phyloP scores from a whole-genome alignment of 2,888 invertebrate genomes.

The Archaeoteleia sp. region DNA sequence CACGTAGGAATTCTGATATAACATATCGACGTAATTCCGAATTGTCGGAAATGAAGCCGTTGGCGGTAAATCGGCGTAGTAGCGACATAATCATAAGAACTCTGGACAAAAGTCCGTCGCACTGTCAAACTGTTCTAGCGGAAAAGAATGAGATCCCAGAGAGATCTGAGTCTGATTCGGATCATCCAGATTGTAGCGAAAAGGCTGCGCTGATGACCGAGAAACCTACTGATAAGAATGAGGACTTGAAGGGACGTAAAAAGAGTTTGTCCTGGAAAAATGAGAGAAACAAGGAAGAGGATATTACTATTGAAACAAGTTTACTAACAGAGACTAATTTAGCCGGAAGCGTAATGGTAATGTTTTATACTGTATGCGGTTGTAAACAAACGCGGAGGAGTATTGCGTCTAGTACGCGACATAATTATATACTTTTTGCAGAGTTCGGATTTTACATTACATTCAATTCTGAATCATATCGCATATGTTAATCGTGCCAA shows the following conservation, averaged over 20 bases:
- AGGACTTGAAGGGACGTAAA: conserved; percentile 65
- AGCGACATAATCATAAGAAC: conserved; percentile 69
- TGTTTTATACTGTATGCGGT: too few species aligned
- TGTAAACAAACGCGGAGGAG: too few species aligned
- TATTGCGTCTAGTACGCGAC: too few species aligned
- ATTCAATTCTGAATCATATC: conserved; percentile 77
- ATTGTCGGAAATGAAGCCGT: conserved; percentile 61
- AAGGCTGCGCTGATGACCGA: conserved; percentile 67
- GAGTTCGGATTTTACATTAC: conserved; percentile 74
- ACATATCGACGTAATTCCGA: conserved; percentile 66
- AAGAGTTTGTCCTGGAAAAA: conserved; percentile 75
- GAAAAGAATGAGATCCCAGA: conserved; percentile 64
- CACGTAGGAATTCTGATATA: conserved; percentile 68
- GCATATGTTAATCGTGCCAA: conserved; percentile 76
- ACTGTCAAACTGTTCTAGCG: conserved; percentile 57
- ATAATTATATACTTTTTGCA: conserved; percentile 52
- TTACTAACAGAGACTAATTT: conserved; percentile 65
- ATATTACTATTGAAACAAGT: conserved; percentile 73
- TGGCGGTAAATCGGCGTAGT: conserved; percentile 65
- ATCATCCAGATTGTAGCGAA: conserved; percentile 70
- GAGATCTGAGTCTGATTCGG: conserved; percentile 70
- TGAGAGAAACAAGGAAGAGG: conserved; percentile 67
- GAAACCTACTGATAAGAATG: conserved; percentile 59
- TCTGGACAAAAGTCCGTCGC: conserved; percentile 67
- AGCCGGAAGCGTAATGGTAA: conserved; percentile 49